Evolutionary conservation across 2,888 invertebrate genomes (phyloP).

Genomic region (Xestia ashworthii): DNA sequence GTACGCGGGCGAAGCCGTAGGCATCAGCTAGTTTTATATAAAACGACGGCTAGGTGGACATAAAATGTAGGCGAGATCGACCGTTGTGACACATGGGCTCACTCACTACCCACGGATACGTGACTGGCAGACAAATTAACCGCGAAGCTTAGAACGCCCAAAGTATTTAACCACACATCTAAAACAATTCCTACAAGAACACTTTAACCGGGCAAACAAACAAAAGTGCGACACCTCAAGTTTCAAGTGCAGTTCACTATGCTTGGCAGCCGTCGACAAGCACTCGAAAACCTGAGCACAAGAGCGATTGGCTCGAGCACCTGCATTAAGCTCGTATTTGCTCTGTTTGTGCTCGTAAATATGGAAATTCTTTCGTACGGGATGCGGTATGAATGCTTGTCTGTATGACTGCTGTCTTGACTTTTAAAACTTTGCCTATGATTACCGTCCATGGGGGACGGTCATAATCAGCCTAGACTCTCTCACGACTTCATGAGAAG

Average conservation of each 20-base stretch:
- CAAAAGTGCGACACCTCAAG: constrained; percentile 9
- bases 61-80: background rate
- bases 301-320: constrained; percentile 45
- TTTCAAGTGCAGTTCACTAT: constrained; percentile 34
- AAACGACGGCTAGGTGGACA: background rate
- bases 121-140: background rate
- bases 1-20: no score
- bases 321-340: constrained; percentile 36
- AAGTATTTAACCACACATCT: background rate
- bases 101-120: no score
- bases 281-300: constrained; percentile 31
- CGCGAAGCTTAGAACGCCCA: background rate
- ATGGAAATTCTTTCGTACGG: background rate
- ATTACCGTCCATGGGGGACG: no score
- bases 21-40: no score
- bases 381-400: background rate
- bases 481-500: background rate
- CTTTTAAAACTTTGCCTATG: background rate
- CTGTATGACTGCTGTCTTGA: background rate
- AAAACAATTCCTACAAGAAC: background rate
- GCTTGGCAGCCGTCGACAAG: constrained; percentile 15
- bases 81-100: background rate
- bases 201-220: constrained; percentile 1
- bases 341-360: constrained; percentile 17
- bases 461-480: no score